Percentiles rank a stretch among this genome's conserved stretches.
phyloP scores from a whole-genome alignment of 1,140 invertebrate species.

The Lasioglossum baleicum region DNA sequence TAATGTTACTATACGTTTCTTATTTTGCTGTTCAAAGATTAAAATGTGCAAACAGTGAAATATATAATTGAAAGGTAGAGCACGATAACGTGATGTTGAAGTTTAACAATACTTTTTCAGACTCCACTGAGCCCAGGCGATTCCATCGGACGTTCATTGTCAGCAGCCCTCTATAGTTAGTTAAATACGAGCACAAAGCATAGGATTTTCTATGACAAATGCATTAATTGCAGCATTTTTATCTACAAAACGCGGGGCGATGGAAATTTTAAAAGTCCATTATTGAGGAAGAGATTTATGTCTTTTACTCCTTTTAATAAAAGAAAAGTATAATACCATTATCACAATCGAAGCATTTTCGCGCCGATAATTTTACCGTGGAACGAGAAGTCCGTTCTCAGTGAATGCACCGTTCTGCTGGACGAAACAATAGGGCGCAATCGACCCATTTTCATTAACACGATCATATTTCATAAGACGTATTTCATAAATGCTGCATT shows the following conservation, averaged over 20 bases:
- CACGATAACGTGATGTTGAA: no score
- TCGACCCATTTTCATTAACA: conserved; percentile 50
- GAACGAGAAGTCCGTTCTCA: conserved; percentile 30
- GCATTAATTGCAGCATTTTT: background rate
- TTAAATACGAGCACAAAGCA: background rate
- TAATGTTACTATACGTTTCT: no score
- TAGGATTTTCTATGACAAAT: background rate
- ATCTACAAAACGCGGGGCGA: background rate
- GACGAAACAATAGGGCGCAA: conserved; percentile 41
- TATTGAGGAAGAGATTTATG: background rate
- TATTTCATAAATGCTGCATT: conserved; percentile 40
- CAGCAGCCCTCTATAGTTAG: background rate
- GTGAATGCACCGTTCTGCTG: conserved; percentile 33
- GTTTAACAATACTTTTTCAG: no score
- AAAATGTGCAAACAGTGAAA: no score
- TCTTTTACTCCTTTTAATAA: background rate
- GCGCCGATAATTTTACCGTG: conserved; percentile 39
- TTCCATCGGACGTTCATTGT: background rate
- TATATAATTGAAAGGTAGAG: no score
- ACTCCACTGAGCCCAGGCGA: no score
- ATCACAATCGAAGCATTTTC: conserved; percentile 39
- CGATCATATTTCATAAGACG: conserved; percentile 46
- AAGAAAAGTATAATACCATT: conserved; percentile 33
- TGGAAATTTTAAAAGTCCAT: background rate
- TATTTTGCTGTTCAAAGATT: no score